Evolutionary conservation across 53 echinoderm and acorn worm genomes (phyloP), one percentile per base, ranked within the genome.

Genomic region (Actinopyga echinites): DNA sequence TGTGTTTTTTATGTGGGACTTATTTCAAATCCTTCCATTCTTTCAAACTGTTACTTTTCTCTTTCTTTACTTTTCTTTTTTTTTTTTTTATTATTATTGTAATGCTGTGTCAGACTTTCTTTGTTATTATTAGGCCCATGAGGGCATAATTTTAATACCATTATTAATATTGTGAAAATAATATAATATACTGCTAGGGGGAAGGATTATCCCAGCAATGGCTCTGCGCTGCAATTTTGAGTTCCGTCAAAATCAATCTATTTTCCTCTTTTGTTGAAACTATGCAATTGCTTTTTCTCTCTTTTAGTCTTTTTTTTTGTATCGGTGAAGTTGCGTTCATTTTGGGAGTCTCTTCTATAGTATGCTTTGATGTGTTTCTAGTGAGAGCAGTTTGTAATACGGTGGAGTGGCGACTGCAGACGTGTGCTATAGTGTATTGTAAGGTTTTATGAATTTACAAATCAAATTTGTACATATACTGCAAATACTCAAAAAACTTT

Each of bases 221-320:
- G 69, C 42, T 35, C 69, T 44, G 44, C 40, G 42, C 69, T 69
- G 69, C 69, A 69, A 13, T 31, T 62, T 69, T 69, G 24, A 69
- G 69, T 69, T 69, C 69, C 69, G 42, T 69, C 69, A 69, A 49
- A n/a, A n/a, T n/a, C n/a, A n/a, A 17, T 69, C 69, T 69, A 69
- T 44, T 69, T 69, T 69, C 45, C 42, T 69, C 69, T 69, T 69
- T 69, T 69, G 69, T 69, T 69, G 69, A 69, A 69, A 69, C 69
- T 69, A 69, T 69, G 69, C 69, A 69, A 69, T 69, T 69, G 69
- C 44, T 69, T 69, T 69, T 44, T 42, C n/a, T 44, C 19, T 25
- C 10, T 25, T 44, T 25, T n/a, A 25, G 23, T 43, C 40, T 69
- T 69, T 69, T 69, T 42, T 43, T 69, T 69, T 67, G 34, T 30